Conservation (phyloP, 2,113 vertebrate genomes). For the Tetraodon nigroviridis region DNA sequence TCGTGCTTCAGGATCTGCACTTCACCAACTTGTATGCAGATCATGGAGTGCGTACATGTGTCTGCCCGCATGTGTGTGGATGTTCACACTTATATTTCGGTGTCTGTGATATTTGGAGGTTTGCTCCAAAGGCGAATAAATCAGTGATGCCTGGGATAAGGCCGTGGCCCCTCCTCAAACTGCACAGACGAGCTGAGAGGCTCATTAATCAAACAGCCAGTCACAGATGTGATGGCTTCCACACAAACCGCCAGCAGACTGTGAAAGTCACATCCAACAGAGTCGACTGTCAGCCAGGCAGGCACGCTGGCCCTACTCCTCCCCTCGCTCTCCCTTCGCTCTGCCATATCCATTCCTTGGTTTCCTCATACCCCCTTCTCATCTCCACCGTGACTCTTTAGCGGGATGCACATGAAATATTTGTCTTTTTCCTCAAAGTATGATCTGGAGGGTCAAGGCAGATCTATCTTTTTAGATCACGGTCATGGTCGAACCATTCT, state of each 20-base stretch:
- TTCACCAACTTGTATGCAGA: slow-evolving; percentile 51
- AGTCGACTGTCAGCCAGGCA: slow-evolving; percentile 80
- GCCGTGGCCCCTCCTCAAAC: slow-evolving; percentile 86
- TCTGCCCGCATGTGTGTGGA: slow-evolving; percentile 53
- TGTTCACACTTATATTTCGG: slow-evolving; percentile 50
- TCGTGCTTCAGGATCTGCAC: slow-evolving; percentile 28
- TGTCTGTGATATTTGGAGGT: slow-evolving; percentile 73
- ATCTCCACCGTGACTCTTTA: slow-evolving; percentile 53
- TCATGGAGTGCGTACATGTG: slow-evolving; percentile 54
- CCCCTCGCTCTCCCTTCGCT: slow-evolving; percentile 23
- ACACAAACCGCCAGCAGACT: slow-evolving; percentile 91
- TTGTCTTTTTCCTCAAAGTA: slow-evolving; percentile 64
- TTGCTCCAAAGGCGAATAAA: slow-evolving; percentile 84
- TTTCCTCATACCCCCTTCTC: slow-evolving; percentile 50
- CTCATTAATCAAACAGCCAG: slow-evolving; percentile 96
- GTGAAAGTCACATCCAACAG: slow-evolving; percentile 97
- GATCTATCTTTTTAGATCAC: slow-evolving; percentile 57
- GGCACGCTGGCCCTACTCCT: slow-evolving; percentile 67
- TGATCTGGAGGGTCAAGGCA: slow-evolving; percentile 47
- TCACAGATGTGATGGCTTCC: slow-evolving; percentile 97
- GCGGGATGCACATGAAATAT: slow-evolving; percentile 64
- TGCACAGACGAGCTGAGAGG: slow-evolving; percentile 87
- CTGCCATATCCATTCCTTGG: slow-evolving; percentile 62
- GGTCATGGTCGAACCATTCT: slow-evolving; percentile 59
- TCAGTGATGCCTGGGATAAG: slow-evolving; percentile 89